A percentile compares a stretch with the other conserved stretches of the same genome.
Conservation (phyloP, 2,888 invertebrate species). For the Zelleria hepariella region DNA sequence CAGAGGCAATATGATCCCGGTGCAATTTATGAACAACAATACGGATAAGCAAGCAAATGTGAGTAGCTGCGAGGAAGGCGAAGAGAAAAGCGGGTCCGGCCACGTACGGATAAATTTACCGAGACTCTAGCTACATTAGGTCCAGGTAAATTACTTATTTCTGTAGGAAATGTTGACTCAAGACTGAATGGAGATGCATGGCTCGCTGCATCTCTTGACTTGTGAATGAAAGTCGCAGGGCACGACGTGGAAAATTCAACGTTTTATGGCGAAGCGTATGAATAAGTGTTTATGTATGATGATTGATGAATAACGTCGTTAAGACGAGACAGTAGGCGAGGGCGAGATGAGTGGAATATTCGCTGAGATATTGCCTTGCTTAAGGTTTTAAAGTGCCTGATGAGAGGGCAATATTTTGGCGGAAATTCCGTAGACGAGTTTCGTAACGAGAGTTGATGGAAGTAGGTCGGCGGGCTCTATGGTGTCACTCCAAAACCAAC, state of each 20-base stretch:
- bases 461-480: too few relatives aligned
- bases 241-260: slow-evolving; percentile 21
- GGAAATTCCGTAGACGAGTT: background rate
- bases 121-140: background rate
- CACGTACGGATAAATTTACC: background rate
- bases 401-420: background rate
- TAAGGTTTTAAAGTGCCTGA: background rate
- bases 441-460: background rate
- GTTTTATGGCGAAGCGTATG: slow-evolving; percentile 25
- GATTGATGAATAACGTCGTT: slow-evolving; percentile 16
- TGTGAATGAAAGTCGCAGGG: background rate
- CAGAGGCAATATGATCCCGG: background rate
- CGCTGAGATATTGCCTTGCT: background rate
- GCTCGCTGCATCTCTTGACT: background rate
- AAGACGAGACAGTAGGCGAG: slow-evolving; percentile 24
- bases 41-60: background rate
- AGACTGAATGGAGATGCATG: background rate
- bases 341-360: background rate
- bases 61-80: background rate
- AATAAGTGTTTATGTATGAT: slow-evolving; percentile 21
- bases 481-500: too few relatives aligned
- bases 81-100: background rate
- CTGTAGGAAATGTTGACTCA: background rate
- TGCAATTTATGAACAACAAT: background rate
- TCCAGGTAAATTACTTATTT: background rate